Percentiles rank a stretch among this genome's conserved stretches.
phyloP scores from a whole-genome alignment of 2,888 invertebrate species.

The Helicoverpa assulta region DNA sequence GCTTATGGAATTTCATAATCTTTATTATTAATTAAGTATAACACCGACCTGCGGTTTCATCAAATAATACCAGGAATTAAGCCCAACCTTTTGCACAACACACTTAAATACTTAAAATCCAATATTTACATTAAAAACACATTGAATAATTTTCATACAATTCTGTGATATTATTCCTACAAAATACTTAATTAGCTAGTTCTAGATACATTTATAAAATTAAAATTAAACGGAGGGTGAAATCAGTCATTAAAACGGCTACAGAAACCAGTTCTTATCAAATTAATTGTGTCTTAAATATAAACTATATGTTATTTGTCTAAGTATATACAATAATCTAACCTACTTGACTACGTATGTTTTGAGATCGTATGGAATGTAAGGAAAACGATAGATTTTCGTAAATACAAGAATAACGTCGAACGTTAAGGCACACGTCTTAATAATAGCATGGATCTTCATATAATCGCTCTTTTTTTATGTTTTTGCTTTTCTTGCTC shows the following conservation, averaged over 20 bases:
- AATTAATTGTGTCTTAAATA: conserved; percentile 8
- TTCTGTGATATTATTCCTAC: conserved; percentile 5
- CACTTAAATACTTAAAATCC: neutral
- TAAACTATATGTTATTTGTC: neutral
- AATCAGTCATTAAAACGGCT: conserved; percentile 21
- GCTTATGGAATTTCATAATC: neutral
- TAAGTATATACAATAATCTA: conserved; percentile 39
- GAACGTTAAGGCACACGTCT: conserved; percentile 74
- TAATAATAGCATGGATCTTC: conserved; percentile 37
- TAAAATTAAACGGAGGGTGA: conserved; percentile 13
- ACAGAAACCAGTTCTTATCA: conserved; percentile 8
- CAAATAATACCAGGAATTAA: neutral
- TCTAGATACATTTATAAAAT: conserved; percentile 13
- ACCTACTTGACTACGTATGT: conserved; percentile 43
- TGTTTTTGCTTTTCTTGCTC: too few species aligned
- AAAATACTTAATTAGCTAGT: conserved; percentile 2
- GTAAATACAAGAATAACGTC: conserved; percentile 50
- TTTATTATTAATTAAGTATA: neutral
- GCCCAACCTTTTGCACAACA: neutral
- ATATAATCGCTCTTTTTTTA: conserved; percentile 14
- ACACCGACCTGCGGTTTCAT: neutral
- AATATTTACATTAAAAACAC: conserved; percentile 40
- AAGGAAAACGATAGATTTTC: conserved; percentile 48
- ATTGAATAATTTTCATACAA: conserved; percentile 3
- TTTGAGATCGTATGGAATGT: conserved; percentile 57